A percentile compares a stretch with the other conserved stretches of the same genome.
Evolutionary conservation across 1,140 invertebrate genomes (phyloP).

Genomic region (Battus philenor): DNA sequence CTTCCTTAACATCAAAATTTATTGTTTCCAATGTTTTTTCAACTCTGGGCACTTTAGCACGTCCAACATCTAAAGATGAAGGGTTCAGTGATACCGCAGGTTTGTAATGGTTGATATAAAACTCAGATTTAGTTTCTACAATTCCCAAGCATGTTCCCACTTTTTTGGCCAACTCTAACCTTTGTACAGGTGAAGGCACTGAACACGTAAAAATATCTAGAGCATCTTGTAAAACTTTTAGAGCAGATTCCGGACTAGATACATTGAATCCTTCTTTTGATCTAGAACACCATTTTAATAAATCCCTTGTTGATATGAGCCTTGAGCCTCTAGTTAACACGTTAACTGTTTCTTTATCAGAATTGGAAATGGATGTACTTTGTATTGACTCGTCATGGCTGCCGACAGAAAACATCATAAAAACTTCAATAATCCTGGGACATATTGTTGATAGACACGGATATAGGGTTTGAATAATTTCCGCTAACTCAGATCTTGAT

Average conservation of each 20-base stretch:
- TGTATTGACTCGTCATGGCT: slow-evolving; percentile 76
- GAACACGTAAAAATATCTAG: slow-evolving; percentile 93
- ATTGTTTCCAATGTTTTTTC: slow-evolving; percentile 56
- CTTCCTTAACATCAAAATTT: slow-evolving; percentile 64
- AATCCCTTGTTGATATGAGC: slow-evolving; percentile 88
- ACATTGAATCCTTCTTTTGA: slow-evolving; percentile 85
- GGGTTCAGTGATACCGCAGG: slow-evolving; percentile 80
- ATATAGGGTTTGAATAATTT: slow-evolving; percentile 82
- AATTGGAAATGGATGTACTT: slow-evolving; percentile 31
- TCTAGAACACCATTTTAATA: slow-evolving; percentile 94
- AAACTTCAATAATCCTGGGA: slow-evolving; percentile 89
- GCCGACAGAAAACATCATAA: slow-evolving; percentile 86
- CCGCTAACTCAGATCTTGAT: slow-evolving; percentile 82
- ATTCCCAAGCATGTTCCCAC: slow-evolving; percentile 91
- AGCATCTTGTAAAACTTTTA: slow-evolving; percentile 91
- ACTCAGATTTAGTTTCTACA: slow-evolving; percentile 88
- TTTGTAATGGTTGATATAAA: slow-evolving; percentile 87
- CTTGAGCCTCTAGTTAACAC: slow-evolving; percentile 76
- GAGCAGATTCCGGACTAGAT: slow-evolving; percentile 82
- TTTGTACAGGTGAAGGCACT: slow-evolving; percentile 78
- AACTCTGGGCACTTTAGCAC: slow-evolving; percentile 55
- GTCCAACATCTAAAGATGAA: slow-evolving; percentile 57
- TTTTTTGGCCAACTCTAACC: slow-evolving; percentile 81
- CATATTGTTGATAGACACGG: slow-evolving; percentile 85
- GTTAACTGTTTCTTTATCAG: slow-evolving; percentile 41